Evolutionary conservation across 2,797 vertebrate species (phyloP).

Genomic region (Nannoperca australis): DNA sequence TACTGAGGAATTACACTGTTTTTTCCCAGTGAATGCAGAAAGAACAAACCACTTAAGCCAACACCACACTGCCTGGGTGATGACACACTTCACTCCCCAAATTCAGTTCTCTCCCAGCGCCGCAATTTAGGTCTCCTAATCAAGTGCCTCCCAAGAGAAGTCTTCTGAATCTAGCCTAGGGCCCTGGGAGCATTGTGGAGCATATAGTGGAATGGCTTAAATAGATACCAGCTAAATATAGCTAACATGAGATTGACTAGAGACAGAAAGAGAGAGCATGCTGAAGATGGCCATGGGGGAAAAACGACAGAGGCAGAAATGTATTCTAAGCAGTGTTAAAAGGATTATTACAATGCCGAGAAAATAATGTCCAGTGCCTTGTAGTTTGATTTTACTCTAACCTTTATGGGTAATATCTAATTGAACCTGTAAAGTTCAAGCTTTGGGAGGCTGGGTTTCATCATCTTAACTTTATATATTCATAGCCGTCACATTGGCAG

Average conservation of each 20-base stretch:
- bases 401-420: background rate
- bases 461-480: background rate
- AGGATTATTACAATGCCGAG: slow-evolving; percentile 32
- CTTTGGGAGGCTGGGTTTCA: slow-evolving; percentile 1
- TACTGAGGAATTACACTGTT: background rate
- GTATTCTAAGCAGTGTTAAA: slow-evolving; percentile 43
- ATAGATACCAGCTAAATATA: slow-evolving; percentile 86
- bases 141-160: slow-evolving; percentile 80
- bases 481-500: slow-evolving; percentile 7
- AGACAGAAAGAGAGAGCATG: slow-evolving; percentile 61
- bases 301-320: slow-evolving; percentile 47
- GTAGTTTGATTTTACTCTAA: background rate
- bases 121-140: slow-evolving; percentile 87
- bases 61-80: slow-evolving; percentile 53
- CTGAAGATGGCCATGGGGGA: slow-evolving; percentile 53
- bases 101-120: slow-evolving; percentile 75
- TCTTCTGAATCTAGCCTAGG: slow-evolving; percentile 79
- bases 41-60: slow-evolving; percentile 47
- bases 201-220: slow-evolving; percentile 81
- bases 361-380: background rate
- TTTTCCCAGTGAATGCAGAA: slow-evolving; percentile 30
- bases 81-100: slow-evolving; percentile 83
- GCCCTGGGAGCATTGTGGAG: slow-evolving; percentile 82
- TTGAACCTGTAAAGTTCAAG: background rate
- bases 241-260: slow-evolving; percentile 71